A percentile compares a stretch with the other conserved stretches of the same genome.
Conservation (phyloP, 2,888 invertebrate species). For the Rhogogaster chlorosoma region DNA sequence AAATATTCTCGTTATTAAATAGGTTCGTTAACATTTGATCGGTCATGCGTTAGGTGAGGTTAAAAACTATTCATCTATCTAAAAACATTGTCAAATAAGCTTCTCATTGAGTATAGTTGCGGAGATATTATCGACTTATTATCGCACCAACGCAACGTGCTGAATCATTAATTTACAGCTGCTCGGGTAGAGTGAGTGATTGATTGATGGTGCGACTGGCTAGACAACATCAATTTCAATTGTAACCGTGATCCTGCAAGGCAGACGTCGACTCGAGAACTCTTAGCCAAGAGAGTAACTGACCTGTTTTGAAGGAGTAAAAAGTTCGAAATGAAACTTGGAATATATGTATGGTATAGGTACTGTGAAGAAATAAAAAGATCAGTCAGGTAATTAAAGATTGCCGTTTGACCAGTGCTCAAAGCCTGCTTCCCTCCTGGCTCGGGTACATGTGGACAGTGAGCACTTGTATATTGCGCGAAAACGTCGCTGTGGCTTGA, state of each 20-base stretch:
- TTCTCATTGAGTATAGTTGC: conserved; percentile 38
- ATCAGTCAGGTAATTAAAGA: conserved; percentile 41
- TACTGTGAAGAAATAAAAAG: conserved; percentile 5
- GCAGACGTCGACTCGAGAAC: conserved; percentile 11
- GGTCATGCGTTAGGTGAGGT: not conserved
- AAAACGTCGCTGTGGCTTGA: conserved; percentile 41
- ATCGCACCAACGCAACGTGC: conserved; percentile 40
- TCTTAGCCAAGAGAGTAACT: conserved; percentile 1
- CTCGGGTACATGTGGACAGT: conserved; percentile 30
- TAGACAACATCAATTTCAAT: conserved; percentile 51
- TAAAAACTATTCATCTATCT: conserved; percentile 18
- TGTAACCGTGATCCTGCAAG: conserved; percentile 44
- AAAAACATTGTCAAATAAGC: conserved; percentile 44
- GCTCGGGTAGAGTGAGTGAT: conserved; percentile 35
- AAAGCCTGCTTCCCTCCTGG: conserved; percentile 32
- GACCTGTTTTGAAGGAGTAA: conserved; percentile 16
- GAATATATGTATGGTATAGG: not conserved
- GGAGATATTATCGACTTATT: conserved; percentile 48
- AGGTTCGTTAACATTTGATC: not conserved
- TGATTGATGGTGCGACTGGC: conserved; percentile 45
- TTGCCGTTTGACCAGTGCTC: conserved; percentile 46
- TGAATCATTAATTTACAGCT: conserved; percentile 49
- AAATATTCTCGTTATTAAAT: not conserved
- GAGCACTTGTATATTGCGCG: conserved; percentile 47
- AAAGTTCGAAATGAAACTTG: conserved; percentile 23